phyloP scores from a whole-genome alignment of 2,113 vertebrate species.

The Anarrhichthys ocellatus region DNA sequence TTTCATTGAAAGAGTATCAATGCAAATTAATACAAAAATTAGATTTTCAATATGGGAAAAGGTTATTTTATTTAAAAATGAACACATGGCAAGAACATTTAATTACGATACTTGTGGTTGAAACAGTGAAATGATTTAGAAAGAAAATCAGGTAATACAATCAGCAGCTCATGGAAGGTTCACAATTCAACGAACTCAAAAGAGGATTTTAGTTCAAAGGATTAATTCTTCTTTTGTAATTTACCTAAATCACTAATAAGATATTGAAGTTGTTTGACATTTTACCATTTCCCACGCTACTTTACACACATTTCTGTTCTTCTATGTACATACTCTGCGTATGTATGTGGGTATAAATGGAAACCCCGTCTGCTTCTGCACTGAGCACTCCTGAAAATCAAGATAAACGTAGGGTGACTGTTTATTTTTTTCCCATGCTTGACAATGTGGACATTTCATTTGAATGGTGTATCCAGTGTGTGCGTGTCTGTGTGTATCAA shows the following conservation, averaged over 20 bases:
- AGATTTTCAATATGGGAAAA: conserved; percentile 11
- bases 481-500: background rate
- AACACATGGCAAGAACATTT: background rate
- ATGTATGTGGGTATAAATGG: conserved; percentile 12
- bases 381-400: conserved; percentile 22
- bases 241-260: background rate
- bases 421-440: background rate
- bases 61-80: background rate
- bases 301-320: conserved; percentile 7
- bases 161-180: background rate
- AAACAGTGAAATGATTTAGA: background rate
- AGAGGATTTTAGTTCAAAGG: background rate
- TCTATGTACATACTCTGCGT: background rate
- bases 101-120: background rate
- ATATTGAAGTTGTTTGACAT: conserved; percentile 9
- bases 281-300: background rate
- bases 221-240: background rate
- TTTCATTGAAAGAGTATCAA: background rate
- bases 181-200: background rate
- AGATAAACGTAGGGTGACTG: conserved; percentile 8
- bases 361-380: background rate
- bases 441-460: background rate
- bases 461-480: background rate
- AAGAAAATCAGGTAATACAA: background rate
- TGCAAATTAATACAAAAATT: background rate